These are phyloP conservation scores for Hyles lineata DNA, from an alignment of 2,888 invertebrate genomes.

Conservation along the genomic window DNA sequence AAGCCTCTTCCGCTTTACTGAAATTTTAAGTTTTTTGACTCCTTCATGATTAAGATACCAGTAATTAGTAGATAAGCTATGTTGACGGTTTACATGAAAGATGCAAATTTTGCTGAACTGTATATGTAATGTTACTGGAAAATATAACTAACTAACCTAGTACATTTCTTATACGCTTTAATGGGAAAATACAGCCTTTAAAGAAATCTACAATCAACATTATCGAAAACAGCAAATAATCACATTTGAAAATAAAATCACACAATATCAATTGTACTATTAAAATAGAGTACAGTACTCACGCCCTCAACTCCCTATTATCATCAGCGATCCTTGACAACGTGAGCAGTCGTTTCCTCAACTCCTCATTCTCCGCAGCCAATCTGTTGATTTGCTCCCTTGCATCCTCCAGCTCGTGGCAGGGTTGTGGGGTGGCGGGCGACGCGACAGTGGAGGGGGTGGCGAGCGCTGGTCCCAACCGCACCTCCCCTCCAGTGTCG, in stretches of 20 bases:
- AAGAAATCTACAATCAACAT: too few species aligned
- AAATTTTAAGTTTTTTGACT: neutral
- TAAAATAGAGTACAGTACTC: constrained; percentile 48
- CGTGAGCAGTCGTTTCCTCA: constrained; percentile 75
- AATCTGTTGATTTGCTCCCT: constrained; percentile 69
- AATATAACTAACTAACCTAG: too few species aligned
- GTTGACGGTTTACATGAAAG: too few species aligned
- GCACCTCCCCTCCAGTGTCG: constrained; percentile 89
- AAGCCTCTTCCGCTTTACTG: constrained; percentile 79
- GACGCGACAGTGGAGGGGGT: constrained; percentile 59
- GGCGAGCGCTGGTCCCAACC: constrained; percentile 86
- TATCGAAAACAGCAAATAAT: too few species aligned
- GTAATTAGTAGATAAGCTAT: too few species aligned
- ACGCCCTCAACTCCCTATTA: constrained; percentile 81
- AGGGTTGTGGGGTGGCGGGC: constrained; percentile 62
- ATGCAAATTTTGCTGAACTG: too few species aligned
- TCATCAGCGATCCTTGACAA: constrained; percentile 83
- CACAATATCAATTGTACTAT: too few species aligned
- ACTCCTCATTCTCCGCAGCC: constrained; percentile 78
- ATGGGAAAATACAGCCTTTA: too few species aligned
- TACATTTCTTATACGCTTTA: too few species aligned
- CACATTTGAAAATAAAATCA: too few species aligned
- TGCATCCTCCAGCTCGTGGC: constrained; percentile 77
- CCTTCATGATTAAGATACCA: neutral
- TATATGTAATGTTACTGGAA: too few species aligned